A percentile compares a stretch with the other conserved stretches of the same genome.
phyloP scores from a whole-genome alignment of 2,888 invertebrate species.

The Chromoteleia sp. region DNA sequence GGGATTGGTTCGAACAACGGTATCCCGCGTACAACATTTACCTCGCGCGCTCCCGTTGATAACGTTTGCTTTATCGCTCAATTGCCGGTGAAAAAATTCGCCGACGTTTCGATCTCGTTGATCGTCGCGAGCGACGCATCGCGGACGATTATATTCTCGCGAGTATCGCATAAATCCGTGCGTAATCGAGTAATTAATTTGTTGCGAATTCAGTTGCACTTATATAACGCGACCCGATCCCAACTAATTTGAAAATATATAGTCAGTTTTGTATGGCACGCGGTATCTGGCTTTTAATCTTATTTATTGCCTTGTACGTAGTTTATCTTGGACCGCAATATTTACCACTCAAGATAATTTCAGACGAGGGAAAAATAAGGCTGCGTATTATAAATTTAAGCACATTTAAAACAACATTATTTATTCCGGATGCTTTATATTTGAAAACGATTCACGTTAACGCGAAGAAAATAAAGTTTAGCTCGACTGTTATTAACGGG shows the following conservation, averaged over 20 bases:
- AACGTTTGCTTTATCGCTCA: conserved; percentile 19
- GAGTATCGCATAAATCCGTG: conserved; percentile 8
- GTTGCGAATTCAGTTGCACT: conserved; percentile 50
- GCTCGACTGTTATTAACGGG: neutral
- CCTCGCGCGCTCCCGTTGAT: conserved; percentile 8
- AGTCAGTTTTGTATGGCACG: conserved; percentile 25
- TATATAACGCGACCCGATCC: conserved; percentile 6
- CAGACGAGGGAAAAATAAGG: conserved; percentile 15
- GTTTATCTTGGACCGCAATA: conserved; percentile 42
- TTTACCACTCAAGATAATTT: conserved; percentile 43
- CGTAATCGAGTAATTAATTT: conserved; percentile 38
- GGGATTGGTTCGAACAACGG: conserved; percentile 28
- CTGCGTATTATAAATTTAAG: conserved; percentile 33
- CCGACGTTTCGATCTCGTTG: conserved; percentile 8
- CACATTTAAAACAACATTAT: conserved; percentile 21
- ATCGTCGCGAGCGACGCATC: neutral
- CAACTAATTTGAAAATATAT: conserved; percentile 48
- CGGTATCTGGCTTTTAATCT: conserved; percentile 43
- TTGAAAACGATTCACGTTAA: neutral
- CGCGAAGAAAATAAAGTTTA: neutral
- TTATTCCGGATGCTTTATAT: conserved; percentile 12
- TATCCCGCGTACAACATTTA: conserved; percentile 28
- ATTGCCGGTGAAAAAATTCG: neutral
- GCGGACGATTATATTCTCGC: neutral
- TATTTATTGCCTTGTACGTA: conserved; percentile 48